A percentile compares a stretch with the other conserved stretches of the same genome.
Evolutionary conservation across 2,888 invertebrate species (phyloP).

Genomic region (Pyrgus malvae): DNA sequence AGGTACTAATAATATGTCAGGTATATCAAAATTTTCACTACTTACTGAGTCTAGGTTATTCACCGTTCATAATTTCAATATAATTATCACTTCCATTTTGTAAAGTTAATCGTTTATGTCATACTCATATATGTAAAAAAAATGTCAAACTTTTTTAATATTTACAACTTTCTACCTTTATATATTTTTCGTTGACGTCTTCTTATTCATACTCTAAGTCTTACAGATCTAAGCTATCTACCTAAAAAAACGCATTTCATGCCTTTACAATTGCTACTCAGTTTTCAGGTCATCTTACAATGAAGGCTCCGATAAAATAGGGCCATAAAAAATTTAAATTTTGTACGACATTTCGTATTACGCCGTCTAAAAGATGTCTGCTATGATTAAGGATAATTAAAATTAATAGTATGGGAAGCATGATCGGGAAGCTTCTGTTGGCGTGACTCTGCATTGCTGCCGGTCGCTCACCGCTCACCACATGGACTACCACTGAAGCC

Average conservation of each 20-base stretch:
- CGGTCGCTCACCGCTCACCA: conserved; percentile 88
- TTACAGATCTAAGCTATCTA: conserved; percentile 35
- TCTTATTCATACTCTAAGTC: conserved; percentile 25
- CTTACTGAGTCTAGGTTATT: too few species aligned
- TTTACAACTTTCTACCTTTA: not conserved
- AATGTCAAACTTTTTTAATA: too few species aligned
- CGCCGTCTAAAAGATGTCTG: conserved; percentile 31
- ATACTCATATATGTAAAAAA: too few species aligned
- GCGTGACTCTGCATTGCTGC: conserved; percentile 83
- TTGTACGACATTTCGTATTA: conserved; percentile 1
- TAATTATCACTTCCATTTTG: too few species aligned
- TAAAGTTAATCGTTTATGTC: too few species aligned
- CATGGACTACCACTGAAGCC: conserved; percentile 91
- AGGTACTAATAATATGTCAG: too few species aligned
- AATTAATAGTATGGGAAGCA: conserved; percentile 42
- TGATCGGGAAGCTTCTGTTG: conserved; percentile 44
- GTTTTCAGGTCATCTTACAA: conserved; percentile 62
- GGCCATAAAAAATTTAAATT: conserved; percentile 18
- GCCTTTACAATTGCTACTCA: conserved; percentile 37
- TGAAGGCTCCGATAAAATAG: conserved; percentile 24
- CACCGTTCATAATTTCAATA: too few species aligned
- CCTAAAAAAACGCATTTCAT: conserved; percentile 43
- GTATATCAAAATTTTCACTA: too few species aligned
- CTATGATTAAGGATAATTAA: conserved; percentile 43
- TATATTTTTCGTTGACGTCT: not conserved